Evolutionary conservation across 2,113 vertebrate genomes (phyloP).

Genomic region (Misgurnus mizolepis): DNA sequence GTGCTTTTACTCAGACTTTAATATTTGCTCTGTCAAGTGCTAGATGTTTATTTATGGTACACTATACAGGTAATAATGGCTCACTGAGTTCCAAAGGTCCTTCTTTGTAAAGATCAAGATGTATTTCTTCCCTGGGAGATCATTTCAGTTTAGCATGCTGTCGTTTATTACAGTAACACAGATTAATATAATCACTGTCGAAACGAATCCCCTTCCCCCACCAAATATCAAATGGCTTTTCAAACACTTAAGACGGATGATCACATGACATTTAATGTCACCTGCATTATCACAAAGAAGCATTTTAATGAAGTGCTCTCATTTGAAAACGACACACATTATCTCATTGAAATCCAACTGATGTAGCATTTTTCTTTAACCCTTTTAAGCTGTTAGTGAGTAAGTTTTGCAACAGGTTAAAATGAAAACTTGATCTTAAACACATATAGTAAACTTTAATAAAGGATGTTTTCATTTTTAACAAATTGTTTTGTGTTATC

Average conservation of each 20-base stretch:
- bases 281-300: conserved; percentile 29
- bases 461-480: no score
- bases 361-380: neutral
- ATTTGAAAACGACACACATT: neutral
- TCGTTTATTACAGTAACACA: conserved; percentile 27
- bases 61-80: neutral
- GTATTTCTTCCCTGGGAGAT: conserved; percentile 20
- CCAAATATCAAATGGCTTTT: conserved; percentile 28
- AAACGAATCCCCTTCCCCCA: neutral
- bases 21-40: conserved; percentile 7
- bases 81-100: conserved; percentile 1
- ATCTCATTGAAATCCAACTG: conserved; percentile 17
- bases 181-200: conserved; percentile 19
- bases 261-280: conserved; percentile 34
- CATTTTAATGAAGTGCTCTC: conserved; percentile 37
- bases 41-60: conserved; percentile 5
- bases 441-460: no score
- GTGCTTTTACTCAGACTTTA: neutral
- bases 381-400: neutral
- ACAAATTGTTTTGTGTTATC: no score
- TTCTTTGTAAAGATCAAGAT: conserved; percentile 14
- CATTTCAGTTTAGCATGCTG: conserved; percentile 7
- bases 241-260: conserved; percentile 25
- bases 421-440: no score
- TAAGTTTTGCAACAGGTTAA: no score